Evolutionary conservation across 2,797 vertebrate genomes (phyloP).

Genomic region (Myotis pilosus): DNA sequence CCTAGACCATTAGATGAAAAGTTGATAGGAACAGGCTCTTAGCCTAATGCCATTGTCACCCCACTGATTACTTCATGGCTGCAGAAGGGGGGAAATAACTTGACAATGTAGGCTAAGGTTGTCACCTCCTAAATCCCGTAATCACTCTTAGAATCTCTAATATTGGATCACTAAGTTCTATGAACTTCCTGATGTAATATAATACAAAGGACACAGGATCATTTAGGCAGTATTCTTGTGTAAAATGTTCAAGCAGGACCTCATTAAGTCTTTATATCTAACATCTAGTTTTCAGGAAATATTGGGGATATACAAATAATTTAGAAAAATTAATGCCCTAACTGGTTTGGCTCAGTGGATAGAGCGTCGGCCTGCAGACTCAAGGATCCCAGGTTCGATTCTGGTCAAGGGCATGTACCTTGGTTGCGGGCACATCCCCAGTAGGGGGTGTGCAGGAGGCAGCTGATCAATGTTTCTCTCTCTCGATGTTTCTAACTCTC

Average conservation of each 20-base stretch:
- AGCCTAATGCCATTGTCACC: too few relatives aligned
- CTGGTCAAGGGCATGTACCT: too few relatives aligned
- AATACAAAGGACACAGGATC: not conserved
- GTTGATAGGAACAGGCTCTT: not conserved
- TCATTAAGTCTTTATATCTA: not conserved
- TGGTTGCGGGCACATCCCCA: too few relatives aligned
- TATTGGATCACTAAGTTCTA: not conserved
- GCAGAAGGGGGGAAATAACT: not conserved
- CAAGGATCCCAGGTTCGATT: too few relatives aligned
- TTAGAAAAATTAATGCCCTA: not conserved
- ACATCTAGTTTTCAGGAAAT: not conserved
- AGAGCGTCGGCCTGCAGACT: too few relatives aligned
- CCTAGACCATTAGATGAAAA: not conserved
- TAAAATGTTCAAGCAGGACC: not conserved
- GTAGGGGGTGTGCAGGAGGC: too few relatives aligned
- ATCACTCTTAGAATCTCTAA: not conserved
- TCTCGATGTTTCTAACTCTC: too few relatives aligned
- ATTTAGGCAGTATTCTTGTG: not conserved
- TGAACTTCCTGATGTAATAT: not conserved
- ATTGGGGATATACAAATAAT: not conserved
- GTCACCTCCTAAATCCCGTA: not conserved
- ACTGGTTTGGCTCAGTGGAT: too few relatives aligned
- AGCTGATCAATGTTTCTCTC: too few relatives aligned
- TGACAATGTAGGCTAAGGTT: not conserved
- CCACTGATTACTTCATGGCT: not conserved